phyloP scores from a whole-genome alignment of 2,113 vertebrate species.

The Ibidorhyncha struthersii region DNA sequence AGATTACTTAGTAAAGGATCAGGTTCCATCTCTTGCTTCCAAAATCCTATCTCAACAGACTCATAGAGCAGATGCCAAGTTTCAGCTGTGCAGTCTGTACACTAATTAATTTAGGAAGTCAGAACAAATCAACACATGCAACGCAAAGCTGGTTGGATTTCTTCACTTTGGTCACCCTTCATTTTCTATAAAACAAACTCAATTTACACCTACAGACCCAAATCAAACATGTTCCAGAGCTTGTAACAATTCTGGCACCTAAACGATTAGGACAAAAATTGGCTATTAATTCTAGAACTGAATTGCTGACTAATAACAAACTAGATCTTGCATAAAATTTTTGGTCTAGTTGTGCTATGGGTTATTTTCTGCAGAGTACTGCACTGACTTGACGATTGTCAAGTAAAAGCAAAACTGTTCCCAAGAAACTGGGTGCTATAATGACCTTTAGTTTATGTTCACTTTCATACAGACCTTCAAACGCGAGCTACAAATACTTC shows the following conservation, averaged over 20 bases:
- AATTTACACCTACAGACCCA: neutral
- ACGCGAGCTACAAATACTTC: neutral
- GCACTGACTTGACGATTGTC: neutral
- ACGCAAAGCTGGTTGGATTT: neutral
- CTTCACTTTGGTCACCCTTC: neutral
- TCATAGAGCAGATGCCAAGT: slow-evolving; percentile 50
- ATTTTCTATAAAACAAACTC: neutral
- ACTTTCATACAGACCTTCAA: neutral
- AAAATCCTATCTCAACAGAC: slow-evolving; percentile 31
- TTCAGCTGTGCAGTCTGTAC: slow-evolving; percentile 11
- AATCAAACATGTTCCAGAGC: neutral
- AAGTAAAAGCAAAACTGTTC: neutral
- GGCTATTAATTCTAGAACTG: neutral
- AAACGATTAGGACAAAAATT: neutral
- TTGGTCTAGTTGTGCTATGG: neutral
- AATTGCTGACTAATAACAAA: neutral
- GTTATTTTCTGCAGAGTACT: neutral
- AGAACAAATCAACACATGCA: neutral
- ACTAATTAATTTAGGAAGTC: slow-evolving; percentile 4
- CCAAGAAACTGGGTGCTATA: neutral
- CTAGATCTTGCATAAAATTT: neutral
- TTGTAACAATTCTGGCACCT: neutral
- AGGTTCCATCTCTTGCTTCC: slow-evolving; percentile 23
- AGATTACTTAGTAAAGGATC: slow-evolving; percentile 55
- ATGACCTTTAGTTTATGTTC: neutral